phyloP scores from a whole-genome alignment of 2,888 invertebrate species.

The Pemphredon lugubris region DNA sequence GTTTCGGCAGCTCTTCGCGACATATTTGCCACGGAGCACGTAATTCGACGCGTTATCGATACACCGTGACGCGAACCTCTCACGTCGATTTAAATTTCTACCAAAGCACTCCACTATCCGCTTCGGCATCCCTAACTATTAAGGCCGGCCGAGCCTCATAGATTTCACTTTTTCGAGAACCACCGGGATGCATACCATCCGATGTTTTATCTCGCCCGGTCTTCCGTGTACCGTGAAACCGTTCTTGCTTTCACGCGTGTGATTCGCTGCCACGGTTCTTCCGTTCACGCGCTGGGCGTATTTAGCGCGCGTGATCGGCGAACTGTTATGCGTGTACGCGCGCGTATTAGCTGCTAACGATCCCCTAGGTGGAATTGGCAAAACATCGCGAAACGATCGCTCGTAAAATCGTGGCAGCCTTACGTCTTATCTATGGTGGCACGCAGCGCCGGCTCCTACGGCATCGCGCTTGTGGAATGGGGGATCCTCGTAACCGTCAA shows the following conservation, averaged over 20 bases:
- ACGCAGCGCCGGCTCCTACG: too few relatives aligned
- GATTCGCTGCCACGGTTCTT: conserved; percentile 57
- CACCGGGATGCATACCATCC: conserved; percentile 17
- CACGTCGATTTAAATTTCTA: too few relatives aligned
- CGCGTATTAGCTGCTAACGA: background rate
- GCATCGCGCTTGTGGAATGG: background rate
- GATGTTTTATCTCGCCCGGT: conserved; percentile 38
- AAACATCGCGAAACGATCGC: too few relatives aligned
- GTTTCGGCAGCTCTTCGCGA: too few relatives aligned
- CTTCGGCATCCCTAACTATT: too few relatives aligned
- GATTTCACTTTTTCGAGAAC: conserved; percentile 53
- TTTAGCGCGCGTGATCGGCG: conserved; percentile 63
- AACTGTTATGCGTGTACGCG: conserved; percentile 27
- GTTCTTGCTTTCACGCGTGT: conserved; percentile 67
- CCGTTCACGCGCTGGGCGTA: conserved; percentile 63
- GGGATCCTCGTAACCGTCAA: background rate
- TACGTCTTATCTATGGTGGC: too few relatives aligned
- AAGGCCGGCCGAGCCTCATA: background rate
- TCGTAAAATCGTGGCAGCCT: too few relatives aligned
- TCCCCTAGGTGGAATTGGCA: background rate
- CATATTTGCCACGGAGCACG: conserved; percentile 9
- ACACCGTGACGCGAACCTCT: background rate
- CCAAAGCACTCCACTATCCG: too few relatives aligned
- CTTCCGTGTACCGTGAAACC: conserved; percentile 50
- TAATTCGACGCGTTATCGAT: background rate